Conservation (phyloP, 1,140 invertebrate genomes). For the Agrypnia vestita region DNA sequence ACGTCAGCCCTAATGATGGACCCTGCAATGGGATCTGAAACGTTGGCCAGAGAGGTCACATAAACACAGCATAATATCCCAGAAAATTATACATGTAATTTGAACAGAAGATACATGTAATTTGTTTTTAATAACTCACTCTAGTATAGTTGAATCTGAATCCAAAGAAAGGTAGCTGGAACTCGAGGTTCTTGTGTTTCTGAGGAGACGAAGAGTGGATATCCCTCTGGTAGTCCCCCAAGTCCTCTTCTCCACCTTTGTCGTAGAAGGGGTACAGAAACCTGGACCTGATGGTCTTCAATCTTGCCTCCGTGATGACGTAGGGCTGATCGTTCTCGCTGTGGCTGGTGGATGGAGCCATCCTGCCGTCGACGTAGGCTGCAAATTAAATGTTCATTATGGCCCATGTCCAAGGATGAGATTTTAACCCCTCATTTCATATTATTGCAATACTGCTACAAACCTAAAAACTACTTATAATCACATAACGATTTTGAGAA, state of each 20-base stretch:
- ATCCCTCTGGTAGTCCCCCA: conserved; percentile 87
- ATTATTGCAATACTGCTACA: too few species aligned
- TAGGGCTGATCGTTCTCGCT: conserved; percentile 74
- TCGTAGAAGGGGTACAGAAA: conserved; percentile 93
- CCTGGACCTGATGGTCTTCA: conserved; percentile 79
- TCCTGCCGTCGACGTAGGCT: conserved; percentile 72
- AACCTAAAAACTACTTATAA: too few species aligned
- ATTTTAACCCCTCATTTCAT: too few species aligned
- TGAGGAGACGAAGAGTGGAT: conserved; percentile 88
- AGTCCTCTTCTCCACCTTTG: conserved; percentile 80
- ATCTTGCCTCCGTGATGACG: conserved; percentile 76
- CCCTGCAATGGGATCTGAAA: too few species aligned
- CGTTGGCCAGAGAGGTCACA: too few species aligned
- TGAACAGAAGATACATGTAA: too few species aligned
- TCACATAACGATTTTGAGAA: too few species aligned
- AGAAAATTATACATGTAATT: too few species aligned
- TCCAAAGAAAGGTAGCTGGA: conserved; percentile 94
- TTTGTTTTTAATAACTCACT: conserved; percentile 72
- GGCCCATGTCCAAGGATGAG: neutral
- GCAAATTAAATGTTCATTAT: conserved; percentile 30
- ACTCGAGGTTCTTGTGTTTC: conserved; percentile 92
- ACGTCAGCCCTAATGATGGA: too few species aligned
- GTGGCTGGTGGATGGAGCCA: conserved; percentile 72
- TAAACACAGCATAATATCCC: too few species aligned
- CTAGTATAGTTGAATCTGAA: conserved; percentile 95